Conservation (phyloP, 1,140 invertebrate species). For the Aplysia californica region DNA sequence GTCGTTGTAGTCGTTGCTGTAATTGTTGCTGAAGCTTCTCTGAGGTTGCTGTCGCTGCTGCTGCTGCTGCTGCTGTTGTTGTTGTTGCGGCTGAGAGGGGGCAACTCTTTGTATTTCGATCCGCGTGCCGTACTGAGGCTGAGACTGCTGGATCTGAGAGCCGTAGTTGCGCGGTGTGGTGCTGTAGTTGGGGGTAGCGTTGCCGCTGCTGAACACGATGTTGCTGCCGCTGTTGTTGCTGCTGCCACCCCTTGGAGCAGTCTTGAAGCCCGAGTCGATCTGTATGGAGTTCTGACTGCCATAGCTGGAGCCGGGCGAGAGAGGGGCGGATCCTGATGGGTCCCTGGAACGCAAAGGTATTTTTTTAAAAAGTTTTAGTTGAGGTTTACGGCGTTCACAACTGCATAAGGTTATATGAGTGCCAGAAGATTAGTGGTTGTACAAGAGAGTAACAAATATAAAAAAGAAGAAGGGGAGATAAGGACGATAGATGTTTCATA, state of each 20-base stretch:
- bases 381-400: too few species aligned
- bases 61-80: background rate
- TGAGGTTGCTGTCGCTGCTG: constrained; percentile 9
- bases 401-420: too few species aligned
- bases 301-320: constrained; percentile 19
- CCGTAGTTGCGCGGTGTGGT: constrained; percentile 28
- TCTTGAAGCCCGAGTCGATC: constrained; percentile 13
- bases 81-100: too few species aligned
- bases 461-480: too few species aligned
- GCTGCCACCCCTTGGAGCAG: constrained; percentile 1
- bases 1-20: constrained; percentile 13
- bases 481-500: too few species aligned
- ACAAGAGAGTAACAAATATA: too few species aligned
- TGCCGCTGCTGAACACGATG: constrained; percentile 10
- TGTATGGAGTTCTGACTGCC: constrained; percentile 34
- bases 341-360: background rate
- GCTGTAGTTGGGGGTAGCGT: constrained; percentile 2
- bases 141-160: constrained; percentile 10
- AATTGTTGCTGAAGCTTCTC: constrained; percentile 12
- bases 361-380: too few species aligned
- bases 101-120: constrained; percentile 25
- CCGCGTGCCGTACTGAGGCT: background rate
- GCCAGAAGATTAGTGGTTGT: too few species aligned
- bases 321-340: background rate
- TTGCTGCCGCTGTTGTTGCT: constrained; percentile 7